These are phyloP conservation scores for Melospiza melodia DNA, from an alignment of 2,113 vertebrate species.

Conservation along the genomic window DNA sequence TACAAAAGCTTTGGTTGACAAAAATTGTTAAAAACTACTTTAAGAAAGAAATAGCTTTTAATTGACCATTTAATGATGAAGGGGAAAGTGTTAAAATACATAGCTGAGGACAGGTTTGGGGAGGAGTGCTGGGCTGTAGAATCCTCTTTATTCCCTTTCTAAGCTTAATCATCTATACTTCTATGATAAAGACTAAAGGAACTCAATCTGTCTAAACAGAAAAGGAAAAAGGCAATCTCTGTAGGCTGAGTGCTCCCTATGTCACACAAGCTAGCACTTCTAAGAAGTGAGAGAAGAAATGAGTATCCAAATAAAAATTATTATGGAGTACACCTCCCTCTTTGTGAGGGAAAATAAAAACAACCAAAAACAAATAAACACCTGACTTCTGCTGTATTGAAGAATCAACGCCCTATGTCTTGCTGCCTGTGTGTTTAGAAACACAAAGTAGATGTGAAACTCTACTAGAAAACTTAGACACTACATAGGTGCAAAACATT, in stretches of 20 bases:
- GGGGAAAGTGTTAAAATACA: not conserved
- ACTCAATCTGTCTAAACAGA: not conserved
- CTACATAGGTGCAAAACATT: not conserved
- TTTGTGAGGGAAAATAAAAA: not conserved
- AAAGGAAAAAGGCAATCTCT: not conserved
- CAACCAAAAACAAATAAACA: accelerated
- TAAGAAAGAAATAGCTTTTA: not conserved
- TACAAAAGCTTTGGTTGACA: not conserved
- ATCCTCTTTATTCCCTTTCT: not conserved
- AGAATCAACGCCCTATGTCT: not conserved
- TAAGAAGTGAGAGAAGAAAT: not conserved
- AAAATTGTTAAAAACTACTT: not conserved
- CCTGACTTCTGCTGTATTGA: not conserved
- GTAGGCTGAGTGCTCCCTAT: not conserved
- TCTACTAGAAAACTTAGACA: not conserved
- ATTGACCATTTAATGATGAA: not conserved
- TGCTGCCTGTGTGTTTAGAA: not conserved
- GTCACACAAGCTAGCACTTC: not conserved
- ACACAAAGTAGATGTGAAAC: not conserved
- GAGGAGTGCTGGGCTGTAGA: not conserved
- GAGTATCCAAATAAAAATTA: not conserved
- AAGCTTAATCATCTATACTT: not conserved
- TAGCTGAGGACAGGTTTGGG: not conserved
- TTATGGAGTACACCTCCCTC: accelerated
- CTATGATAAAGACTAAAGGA: not conserved